Percentiles rank a stretch among this genome's conserved stretches.
phyloP scores from a whole-genome alignment of 2,888 invertebrate genomes.

The Conistra vaccinii region DNA sequence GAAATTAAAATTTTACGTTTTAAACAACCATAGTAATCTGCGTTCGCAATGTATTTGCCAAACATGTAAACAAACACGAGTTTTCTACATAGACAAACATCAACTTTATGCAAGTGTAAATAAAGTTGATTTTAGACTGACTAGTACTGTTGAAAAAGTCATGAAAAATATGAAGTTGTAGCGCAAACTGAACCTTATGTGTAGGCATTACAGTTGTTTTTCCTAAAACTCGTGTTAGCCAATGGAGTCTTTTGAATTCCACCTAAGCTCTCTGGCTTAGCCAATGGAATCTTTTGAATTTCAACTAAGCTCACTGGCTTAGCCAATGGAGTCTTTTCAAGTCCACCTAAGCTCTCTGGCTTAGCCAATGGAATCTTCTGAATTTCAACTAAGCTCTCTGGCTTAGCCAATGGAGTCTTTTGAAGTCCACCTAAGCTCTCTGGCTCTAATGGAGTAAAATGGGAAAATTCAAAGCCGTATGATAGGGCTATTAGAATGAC shows the following conservation, averaged over 20 bases:
- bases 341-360: background rate
- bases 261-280: background rate
- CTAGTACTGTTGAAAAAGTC: too few species aligned
- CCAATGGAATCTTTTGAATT: background rate
- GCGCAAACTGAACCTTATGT: too few species aligned
- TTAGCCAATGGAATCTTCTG: background rate
- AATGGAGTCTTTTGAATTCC: background rate
- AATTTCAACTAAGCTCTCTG: background rate
- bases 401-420: too few species aligned
- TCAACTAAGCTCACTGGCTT: background rate
- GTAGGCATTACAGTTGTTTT: too few species aligned
- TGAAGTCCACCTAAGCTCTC: background rate
- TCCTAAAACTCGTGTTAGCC: background rate
- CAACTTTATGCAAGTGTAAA: too few species aligned
- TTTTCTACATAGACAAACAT: too few species aligned
- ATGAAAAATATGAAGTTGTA: too few species aligned
- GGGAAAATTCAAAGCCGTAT: background rate
- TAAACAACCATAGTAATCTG: background rate
- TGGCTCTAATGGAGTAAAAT: too few species aligned
- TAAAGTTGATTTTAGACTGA: too few species aligned
- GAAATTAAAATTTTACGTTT: slow-evolving; percentile 67
- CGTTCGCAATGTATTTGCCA: too few species aligned
- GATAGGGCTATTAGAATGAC: background rate
- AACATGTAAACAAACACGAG: too few species aligned
- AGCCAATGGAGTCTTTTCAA: background rate